These are phyloP conservation scores for Garrulus glandarius DNA, from an alignment of 2,797 vertebrate species.

Conservation along the genomic window DNA sequence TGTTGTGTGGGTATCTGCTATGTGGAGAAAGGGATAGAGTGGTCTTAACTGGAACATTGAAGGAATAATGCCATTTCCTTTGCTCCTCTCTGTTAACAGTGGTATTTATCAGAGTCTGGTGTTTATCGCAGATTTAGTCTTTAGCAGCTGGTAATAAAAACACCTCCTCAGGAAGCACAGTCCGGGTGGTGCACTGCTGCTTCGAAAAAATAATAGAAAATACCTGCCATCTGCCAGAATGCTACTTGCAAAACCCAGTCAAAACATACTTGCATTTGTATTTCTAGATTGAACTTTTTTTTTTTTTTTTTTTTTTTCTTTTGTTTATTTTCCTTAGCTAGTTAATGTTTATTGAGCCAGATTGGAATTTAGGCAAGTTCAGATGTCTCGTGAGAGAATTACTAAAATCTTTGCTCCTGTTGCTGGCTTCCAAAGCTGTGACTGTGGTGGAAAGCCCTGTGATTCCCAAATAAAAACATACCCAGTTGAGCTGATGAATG, in stretches of 20 bases:
- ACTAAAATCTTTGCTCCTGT: background rate
- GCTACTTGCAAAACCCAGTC: background rate
- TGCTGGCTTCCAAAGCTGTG: background rate
- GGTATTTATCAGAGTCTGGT: background rate
- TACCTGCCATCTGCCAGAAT: background rate
- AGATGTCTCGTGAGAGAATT: background rate
- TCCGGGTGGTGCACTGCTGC: background rate
- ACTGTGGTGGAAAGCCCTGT: background rate
- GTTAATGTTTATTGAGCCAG: background rate
- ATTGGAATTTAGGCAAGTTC: background rate
- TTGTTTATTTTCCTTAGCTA: background rate
- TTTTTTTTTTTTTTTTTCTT: background rate
- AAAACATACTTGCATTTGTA: background rate
- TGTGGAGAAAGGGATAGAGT: background rate
- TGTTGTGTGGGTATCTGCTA: background rate
- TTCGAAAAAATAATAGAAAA: background rate
- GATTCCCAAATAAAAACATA: background rate
- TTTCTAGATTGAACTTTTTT: background rate
- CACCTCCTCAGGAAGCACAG: background rate
- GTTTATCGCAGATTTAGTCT: background rate
- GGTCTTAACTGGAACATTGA: background rate
- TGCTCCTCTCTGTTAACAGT: background rate
- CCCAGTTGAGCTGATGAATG: background rate
- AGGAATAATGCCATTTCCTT: background rate
- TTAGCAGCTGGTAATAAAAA: constrained; percentile 6